Conservation (phyloP, 1,140 invertebrate species). For the Sinella curviseta region DNA sequence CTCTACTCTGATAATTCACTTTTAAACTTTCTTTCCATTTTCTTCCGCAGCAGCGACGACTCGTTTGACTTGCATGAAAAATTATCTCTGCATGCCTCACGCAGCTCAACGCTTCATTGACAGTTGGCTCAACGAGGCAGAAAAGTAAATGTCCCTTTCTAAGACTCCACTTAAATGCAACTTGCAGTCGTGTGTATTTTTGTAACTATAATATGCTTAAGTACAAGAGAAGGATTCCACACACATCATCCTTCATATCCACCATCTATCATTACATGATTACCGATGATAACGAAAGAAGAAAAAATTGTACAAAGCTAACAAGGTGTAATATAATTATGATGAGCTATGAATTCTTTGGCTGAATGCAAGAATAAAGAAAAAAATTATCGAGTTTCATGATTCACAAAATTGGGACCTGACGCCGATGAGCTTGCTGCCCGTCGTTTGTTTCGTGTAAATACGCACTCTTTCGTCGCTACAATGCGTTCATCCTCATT, state of each 20-base stretch:
- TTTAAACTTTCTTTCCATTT: background rate
- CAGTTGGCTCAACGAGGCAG: constrained; percentile 25
- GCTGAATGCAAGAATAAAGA: background rate
- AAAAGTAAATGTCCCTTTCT: constrained; percentile 20
- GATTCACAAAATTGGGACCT: constrained; percentile 28
- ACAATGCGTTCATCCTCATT: too few relatives aligned
- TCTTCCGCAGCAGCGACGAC: background rate
- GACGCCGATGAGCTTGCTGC: constrained; percentile 29
- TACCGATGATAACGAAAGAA: constrained; percentile 17
- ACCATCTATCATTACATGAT: constrained; percentile 30
- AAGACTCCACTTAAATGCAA: background rate
- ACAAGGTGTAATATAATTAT: constrained; percentile 41
- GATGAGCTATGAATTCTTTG: constrained; percentile 13
- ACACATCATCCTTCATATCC: constrained; percentile 4
- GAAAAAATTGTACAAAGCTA: constrained; percentile 33
- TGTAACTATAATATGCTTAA: background rate
- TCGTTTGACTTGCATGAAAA: background rate
- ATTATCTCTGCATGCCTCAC: constrained; percentile 25
- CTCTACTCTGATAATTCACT: background rate
- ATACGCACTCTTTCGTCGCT: too few relatives aligned
- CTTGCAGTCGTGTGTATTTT: background rate
- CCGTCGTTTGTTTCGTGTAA: background rate
- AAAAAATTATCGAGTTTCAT: constrained; percentile 25
- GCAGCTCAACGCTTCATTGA: constrained; percentile 25
- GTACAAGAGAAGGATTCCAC: background rate